Evolutionary conservation across 2,113 vertebrate genomes (phyloP), one percentile per base, ranked within the genome.

Genomic region (Apeltes quadracus): DNA sequence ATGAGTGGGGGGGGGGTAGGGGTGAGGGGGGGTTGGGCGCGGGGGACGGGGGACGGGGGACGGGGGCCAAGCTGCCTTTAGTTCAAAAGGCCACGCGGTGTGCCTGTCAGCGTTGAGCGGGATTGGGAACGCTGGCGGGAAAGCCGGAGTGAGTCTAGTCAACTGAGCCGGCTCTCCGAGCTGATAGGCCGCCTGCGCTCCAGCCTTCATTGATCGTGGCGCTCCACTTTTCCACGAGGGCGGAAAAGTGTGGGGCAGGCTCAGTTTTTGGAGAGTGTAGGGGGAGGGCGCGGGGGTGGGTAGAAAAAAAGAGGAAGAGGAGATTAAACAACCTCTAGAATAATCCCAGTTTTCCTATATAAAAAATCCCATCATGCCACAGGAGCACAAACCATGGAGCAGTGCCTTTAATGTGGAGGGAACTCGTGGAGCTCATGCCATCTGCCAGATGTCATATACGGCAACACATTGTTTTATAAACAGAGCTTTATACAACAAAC

Each of bases 401-500:
- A 83, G 73, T 72, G 84, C 85, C 82, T 86, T 84, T 84, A 89
- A 72, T 70, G 38, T 81, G 84, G 77, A 87, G 75, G 68, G 25
- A 84, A 73, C 82, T 87, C 81, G 38, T 25, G 70, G 76, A 80
- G 82, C 83, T 75, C 56, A 10, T 85, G 88, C 92, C 92, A 92
- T 92, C 93, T 94, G 91, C 66, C 91, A 79, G 82, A 89, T 90
- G 76, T 88, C 83, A 81, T 89, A 82, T 78, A 86, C 62, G 20
- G 36, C 75, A 65, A 74, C 88, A 93, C 92, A 92, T 92, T 92
- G 92, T 93, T 93, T 91, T 93, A 90, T 89, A 85, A 93, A 94
- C 91, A 92, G 84, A 81, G 87, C 78, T 85, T 91, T 92, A 91
- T 86, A 91, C 90, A 88, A 87, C 90, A 92, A 93, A 92, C 90